These are phyloP conservation scores for Pseudococcus jackbeardsleyi DNA, from an alignment of 2,888 invertebrate species.

Conservation along the genomic window DNA sequence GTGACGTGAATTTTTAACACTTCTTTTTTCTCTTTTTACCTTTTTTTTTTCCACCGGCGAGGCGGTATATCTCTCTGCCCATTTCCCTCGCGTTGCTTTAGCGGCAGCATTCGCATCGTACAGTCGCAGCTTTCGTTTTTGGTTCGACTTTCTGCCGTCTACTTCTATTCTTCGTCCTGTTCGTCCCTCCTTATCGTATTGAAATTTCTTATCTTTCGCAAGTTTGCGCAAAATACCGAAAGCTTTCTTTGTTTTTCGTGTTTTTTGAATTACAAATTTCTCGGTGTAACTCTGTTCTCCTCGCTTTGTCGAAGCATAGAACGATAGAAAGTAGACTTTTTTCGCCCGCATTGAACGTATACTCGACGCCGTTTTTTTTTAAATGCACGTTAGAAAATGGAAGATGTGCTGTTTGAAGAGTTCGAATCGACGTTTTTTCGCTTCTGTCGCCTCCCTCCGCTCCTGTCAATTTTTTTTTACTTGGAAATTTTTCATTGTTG, in stretches of 20 bases:
- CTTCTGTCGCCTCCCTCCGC: no score
- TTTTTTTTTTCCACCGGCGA: neutral
- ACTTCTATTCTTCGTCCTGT: neutral
- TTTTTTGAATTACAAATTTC: constrained; percentile 63
- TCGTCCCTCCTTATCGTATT: neutral
- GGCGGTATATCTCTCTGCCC: neutral
- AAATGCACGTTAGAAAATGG: no score
- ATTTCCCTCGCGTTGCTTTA: neutral
- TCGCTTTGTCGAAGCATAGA: neutral
- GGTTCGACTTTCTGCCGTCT: neutral
- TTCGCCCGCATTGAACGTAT: no score
- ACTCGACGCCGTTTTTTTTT: no score
- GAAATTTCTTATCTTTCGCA: constrained; percentile 51
- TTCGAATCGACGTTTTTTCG: no score
- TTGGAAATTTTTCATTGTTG: no score
- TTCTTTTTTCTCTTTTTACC: neutral
- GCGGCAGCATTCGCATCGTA: neutral
- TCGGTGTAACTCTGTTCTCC: neutral
- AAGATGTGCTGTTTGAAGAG: no score
- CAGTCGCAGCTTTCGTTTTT: constrained; percentile 6
- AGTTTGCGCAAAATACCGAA: constrained; percentile 61
- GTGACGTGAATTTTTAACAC: constrained; percentile 60
- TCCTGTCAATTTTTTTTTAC: no score
- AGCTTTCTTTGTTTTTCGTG: constrained; percentile 62
- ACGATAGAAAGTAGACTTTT: no score